Percentiles rank a stretch among this genome's conserved stretches.
These are phyloP conservation scores for Merodon equestris DNA, from an alignment of 2,888 invertebrate species.

Conservation along the genomic window DNA sequence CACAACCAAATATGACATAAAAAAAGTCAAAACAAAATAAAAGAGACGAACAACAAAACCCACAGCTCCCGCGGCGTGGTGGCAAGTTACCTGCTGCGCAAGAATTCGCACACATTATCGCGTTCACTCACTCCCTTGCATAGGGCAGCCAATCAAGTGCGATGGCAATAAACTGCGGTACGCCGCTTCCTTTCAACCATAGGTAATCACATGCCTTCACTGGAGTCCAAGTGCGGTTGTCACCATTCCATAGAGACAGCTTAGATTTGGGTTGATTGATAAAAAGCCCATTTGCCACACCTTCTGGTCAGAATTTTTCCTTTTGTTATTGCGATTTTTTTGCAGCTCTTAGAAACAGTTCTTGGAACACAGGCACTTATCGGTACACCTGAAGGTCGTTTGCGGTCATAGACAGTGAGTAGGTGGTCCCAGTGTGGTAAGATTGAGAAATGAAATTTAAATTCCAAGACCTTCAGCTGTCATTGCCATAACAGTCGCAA, in stretches of 20 bases:
- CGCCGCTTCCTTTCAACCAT: slow-evolving; percentile 8
- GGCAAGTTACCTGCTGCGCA: neutral
- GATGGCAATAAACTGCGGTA: slow-evolving; percentile 25
- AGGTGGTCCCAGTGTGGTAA: too few species aligned
- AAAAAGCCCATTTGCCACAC: slow-evolving; percentile 37
- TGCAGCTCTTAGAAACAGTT: too few species aligned
- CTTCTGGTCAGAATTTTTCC: slow-evolving; percentile 7
- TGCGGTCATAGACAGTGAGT: too few species aligned
- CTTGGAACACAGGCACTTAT: too few species aligned
- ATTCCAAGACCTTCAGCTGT: too few species aligned
- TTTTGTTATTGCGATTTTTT: neutral
- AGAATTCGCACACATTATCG: slow-evolving; percentile 11
- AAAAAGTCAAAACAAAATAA: slow-evolving; percentile 6
- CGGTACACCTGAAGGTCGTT: too few species aligned
- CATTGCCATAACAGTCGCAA: neutral
- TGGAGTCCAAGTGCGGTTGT: slow-evolving; percentile 1
- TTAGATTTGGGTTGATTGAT: slow-evolving; percentile 51
- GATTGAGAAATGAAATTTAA: too few species aligned
- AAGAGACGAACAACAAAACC: too few species aligned
- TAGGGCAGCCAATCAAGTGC: slow-evolving; percentile 38
- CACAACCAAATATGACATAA: slow-evolving; percentile 30
- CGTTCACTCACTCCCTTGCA: slow-evolving; percentile 1
- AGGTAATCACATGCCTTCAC: slow-evolving; percentile 1
- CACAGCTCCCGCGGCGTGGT: neutral
- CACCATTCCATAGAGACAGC: neutral